A percentile compares a stretch with the other conserved stretches of the same genome.
These are phyloP conservation scores for Xanthostigma xanthostigma DNA, from an alignment of 2,888 invertebrate species.

Conservation along the genomic window DNA sequence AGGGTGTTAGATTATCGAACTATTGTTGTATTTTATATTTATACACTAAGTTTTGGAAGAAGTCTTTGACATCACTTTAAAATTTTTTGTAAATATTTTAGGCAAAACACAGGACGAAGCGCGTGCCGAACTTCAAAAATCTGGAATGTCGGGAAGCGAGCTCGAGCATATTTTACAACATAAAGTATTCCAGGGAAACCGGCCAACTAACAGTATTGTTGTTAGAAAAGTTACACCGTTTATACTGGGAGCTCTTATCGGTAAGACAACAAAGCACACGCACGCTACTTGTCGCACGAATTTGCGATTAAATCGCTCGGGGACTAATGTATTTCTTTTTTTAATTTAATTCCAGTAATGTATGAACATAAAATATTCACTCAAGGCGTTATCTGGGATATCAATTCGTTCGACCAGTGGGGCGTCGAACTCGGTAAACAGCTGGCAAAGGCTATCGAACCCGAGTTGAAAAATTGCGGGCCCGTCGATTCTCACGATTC, in stretches of 20 bases:
- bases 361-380: slow-evolving; percentile 99
- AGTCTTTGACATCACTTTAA: neutral
- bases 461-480: slow-evolving; percentile 61
- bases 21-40: too few species aligned
- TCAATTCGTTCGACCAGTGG: slow-evolving; percentile 99
- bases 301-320: neutral
- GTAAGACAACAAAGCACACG: slow-evolving; percentile 32
- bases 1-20: too few species aligned
- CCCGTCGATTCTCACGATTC: slow-evolving; percentile 70
- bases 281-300: too few species aligned
- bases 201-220: slow-evolving; percentile 93
- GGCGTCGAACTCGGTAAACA: slow-evolving; percentile 99
- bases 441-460: slow-evolving; percentile 94
- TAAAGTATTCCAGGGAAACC: slow-evolving; percentile 93
- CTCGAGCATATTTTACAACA: slow-evolving; percentile 77
- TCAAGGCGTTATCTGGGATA: slow-evolving; percentile 98
- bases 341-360: slow-evolving; percentile 47
- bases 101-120: slow-evolving; percentile 39
- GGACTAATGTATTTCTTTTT: neutral
- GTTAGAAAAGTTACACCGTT: slow-evolving; percentile 86
- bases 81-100: neutral
- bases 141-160: slow-evolving; percentile 59
- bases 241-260: slow-evolving; percentile 82
- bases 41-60: too few species aligned
- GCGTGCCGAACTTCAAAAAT: slow-evolving; percentile 60